Evolutionary conservation across 2,113 vertebrate species (phyloP), one percentile per base, ranked within the genome.

Genomic region (Bufo gargarizans): DNA sequence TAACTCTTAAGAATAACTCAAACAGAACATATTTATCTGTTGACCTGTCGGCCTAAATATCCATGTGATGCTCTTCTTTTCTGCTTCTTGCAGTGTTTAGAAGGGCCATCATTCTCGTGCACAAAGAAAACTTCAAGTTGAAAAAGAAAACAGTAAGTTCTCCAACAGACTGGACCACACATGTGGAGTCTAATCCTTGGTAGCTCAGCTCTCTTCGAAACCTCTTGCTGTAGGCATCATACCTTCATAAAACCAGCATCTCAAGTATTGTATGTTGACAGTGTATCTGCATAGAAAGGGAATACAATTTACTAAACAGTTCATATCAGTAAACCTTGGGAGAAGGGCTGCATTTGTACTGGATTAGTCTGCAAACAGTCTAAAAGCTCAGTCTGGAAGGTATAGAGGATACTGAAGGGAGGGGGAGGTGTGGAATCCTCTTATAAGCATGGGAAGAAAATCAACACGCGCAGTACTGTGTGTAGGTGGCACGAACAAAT

Each of bases 21-120:
- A 8, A 12, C 7, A 65, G 61, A n/a, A 8, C 5, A 0, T 13
- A 1, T 20, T 9, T 22, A 69, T 6, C 4, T 8, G 8, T 22
- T 71, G 4, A 71, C 45, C 69, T 78, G n/a, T 78, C 12, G 13
- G 33, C 6, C 13, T 16, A 8, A 79, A 16, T 79, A 33, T 58
- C 53, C 20, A 45, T 17, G 13, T 74, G 19, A 49, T 9, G 0
- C 47, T 4, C 16, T 81, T 10, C 16, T 59, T 0, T 79, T 56
- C 17, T 56, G 8, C 4, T 55, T 53, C 10, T 89, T 65, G 3
- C 67, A 99, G 98, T 99, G 91, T 99, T 99, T 94, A 99, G 98
- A 94, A 97, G 97, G 93, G 98, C 98, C 0, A 96, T 98, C 93
- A 99, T 99, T 91, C 76, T 99, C 91, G 97, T 99, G 50, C 99